Evolutionary conservation across 2,797 vertebrate genomes (phyloP), one percentile per base, ranked within the genome.

Genomic region (Oceanodroma leucorhoa): DNA sequence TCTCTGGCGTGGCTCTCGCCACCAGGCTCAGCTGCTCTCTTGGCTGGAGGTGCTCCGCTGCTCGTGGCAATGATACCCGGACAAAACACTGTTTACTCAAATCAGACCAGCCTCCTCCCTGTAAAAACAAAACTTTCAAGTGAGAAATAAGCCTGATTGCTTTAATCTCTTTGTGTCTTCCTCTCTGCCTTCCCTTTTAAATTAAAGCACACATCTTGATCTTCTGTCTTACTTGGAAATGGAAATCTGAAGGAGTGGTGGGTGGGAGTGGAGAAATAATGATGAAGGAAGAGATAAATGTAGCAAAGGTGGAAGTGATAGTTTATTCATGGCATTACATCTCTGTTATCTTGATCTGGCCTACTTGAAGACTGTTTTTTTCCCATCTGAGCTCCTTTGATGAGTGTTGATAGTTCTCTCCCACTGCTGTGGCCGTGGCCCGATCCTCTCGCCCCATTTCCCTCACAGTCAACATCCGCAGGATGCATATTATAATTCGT

Each of bases 251-350:
- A 94, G 94, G 95, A 93, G 95, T 93, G 80, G 77, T 67, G 55
- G 95, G 83, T 95, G 88, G 73, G 83, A 91, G 95, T 92, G 90
- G 92, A 95, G 92, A 97, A 95, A 91, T 95, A 89, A 93, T 20
- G 91, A 96, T 93, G 93, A 93, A 86, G 83, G 73, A 84, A 93
- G 66, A 95, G 94, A 97, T 96, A 95, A 95, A 83, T 87, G 90
- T 76, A 87, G 91, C 93, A 96, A 97, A 96, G 93, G 94, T 95
- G 86, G 96, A 97, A 96, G 94, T 92, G 94, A 95, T 95, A 95
- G 96, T 95, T 97, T 96, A 97, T 96, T 95, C 95, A 80, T 80
- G 90, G 93, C 0, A 5, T 92, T 95, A 83, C 91, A 78, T 85
- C 86, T 83, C 91, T 87, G 34, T 94, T 96, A 97, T 96, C 95